These are phyloP conservation scores for human (Homo sapiens) DNA, from an alignment of 2,113 vertebrate species.

Conservation along the genomic window GRCh38 chr6:65766001-65766500, in stretches of 20 bases:
- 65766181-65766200: not conserved
- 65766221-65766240: not conserved
- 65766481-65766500: not conserved
- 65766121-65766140: not conserved
- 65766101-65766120: not conserved
- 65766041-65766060: not conserved
- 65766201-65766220: not conserved
- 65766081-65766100: not conserved
- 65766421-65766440: not conserved
- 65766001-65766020: not conserved
- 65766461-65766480: not conserved
- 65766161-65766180: not conserved
- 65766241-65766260: not conserved
- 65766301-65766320: not conserved
- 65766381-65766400: not conserved
- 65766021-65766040: not conserved
- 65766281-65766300: not conserved
- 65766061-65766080: not conserved
- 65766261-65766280: not conserved
- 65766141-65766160: not conserved
- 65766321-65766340: not conserved
- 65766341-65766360: not conserved
- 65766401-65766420: not conserved
- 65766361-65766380: fast-evolving
- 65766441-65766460: not conserved